Evolutionary conservation across 2,113 vertebrate species (phyloP).

Genomic region (Heterochromis multidens): DNA sequence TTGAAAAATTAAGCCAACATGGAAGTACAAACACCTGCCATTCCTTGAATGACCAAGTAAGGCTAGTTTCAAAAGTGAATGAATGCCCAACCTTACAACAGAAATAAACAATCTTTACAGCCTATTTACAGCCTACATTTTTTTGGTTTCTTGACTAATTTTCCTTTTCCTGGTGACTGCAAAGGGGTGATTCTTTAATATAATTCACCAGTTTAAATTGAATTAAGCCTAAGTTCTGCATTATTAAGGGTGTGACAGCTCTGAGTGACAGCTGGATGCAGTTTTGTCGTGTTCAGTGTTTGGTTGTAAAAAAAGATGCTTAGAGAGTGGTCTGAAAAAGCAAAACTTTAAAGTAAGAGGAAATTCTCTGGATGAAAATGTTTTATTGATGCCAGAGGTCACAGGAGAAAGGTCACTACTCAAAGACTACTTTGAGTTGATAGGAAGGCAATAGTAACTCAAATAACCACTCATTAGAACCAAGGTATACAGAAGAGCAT

Average conservation of each 20-base stretch:
- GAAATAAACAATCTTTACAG: no score
- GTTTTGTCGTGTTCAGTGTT: background rate
- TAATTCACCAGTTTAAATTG: background rate
- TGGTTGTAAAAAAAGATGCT: background rate
- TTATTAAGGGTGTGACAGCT: background rate
- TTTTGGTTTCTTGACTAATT: background rate
- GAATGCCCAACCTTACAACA: background rate
- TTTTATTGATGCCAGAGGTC: no score
- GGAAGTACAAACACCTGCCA: no score
- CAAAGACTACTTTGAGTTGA: no score
- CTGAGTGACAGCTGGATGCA: background rate
- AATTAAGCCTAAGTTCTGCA: accelerated
- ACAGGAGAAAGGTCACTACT: no score
- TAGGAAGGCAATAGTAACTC: no score
- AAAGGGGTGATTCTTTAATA: background rate
- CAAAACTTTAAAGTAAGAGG: no score
- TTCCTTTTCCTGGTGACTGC: background rate
- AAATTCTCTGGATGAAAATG: no score
- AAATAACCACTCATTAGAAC: no score
- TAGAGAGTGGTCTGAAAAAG: no score
- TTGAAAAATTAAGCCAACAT: no score
- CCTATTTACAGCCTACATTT: background rate
- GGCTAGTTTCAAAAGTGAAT: background rate
- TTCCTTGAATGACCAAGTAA: background rate
- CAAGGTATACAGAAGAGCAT: no score